Base-by-base conservation (phyloP, 2,113 vertebrate species). In the Antidorcas marsupialis region DNA sequence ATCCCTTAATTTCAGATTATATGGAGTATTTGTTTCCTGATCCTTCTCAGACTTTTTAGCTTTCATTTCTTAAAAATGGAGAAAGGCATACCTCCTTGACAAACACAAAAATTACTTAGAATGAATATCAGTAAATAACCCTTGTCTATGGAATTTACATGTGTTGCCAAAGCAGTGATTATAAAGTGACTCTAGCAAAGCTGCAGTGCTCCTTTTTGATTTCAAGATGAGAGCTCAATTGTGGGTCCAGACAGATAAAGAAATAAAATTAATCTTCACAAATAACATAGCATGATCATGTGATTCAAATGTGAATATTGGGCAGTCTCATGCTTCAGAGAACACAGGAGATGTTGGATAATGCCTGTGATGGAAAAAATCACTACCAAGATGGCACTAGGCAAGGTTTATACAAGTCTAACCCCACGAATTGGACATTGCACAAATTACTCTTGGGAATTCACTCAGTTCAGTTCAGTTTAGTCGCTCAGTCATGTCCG, bases 391-490 rank as follows among this genome's bases (percentile, higher is more conserved):
- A 85, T 50, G 90, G 15, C 0, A 43, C 2, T 7, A 71, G 28
- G 3, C 30, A 83, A 55, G 25, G 5, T 19, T 94, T 43, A 83
- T 1, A 76, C 13, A 85, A 78, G 11, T 11, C 28, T 52, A 74
- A 87, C 15, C 85, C 4, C 27, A 57, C 45, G 50, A 19, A 76
- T 79, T 82, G 64, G 43, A 33, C 52, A 90, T 93, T 53, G 21
- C 2, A 85, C 62, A 97, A 91, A 78, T 81, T 89, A 57, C 86
- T 95, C 33, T 98, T 97, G 96, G 87, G 74, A 98, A 89, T 86
- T 98, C 94, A 96, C 99, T 98, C 10, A 47, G 47, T 47, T 47
- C 47, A 47, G 47, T 47, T 47, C 11, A 47, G 47, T 47, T 47
- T 11, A 47, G 47, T 47, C 1, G 10, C 45, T 47, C 45, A 47